phyloP scores from a whole-genome alignment of 2,797 vertebrate species.

The Girardinus metallicus region DNA sequence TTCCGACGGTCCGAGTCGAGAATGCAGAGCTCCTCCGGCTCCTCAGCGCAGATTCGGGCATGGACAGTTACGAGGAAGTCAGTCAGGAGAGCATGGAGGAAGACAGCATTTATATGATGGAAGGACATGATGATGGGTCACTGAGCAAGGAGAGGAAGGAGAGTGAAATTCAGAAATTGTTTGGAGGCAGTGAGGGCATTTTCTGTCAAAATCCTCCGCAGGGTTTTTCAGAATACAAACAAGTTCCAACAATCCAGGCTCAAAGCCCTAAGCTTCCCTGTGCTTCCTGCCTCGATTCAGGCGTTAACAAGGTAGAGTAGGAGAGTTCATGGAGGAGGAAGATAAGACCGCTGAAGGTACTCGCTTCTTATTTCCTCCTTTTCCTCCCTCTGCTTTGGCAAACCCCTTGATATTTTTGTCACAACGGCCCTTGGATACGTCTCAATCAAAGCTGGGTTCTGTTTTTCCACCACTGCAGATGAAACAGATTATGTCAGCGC shows the following conservation, averaged over 20 bases:
- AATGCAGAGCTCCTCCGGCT: conserved; percentile 14
- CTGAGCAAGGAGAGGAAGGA: background rate
- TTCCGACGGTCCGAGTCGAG: conserved; percentile 10
- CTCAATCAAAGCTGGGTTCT: conserved; percentile 1
- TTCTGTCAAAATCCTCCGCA: conserved; percentile 34
- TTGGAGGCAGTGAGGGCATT: background rate
- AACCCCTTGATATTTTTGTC: background rate
- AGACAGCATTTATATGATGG: conserved; percentile 3
- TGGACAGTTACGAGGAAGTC: conserved; percentile 48
- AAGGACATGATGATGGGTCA: background rate
- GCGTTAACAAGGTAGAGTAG: conserved; percentile 4
- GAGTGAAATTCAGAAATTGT: conserved; percentile 20
- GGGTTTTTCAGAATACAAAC: conserved; percentile 49
- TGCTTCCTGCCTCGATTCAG: conserved; percentile 61
- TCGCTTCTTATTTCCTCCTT: conserved; percentile 22
- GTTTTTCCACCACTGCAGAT: background rate
- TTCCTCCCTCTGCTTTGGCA: background rate
- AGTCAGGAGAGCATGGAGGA: conserved; percentile 49
- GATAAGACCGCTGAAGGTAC: background rate
- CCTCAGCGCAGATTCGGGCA: conserved; percentile 63
- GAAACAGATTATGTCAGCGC: background rate
- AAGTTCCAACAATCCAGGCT: background rate
- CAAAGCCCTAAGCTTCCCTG: conserved; percentile 31
- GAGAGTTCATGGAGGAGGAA: conserved; percentile 19
- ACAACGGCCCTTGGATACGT: background rate